Evolutionary conservation across 1,140 invertebrate genomes (phyloP).

Genomic region (Drosophila elegans): DNA sequence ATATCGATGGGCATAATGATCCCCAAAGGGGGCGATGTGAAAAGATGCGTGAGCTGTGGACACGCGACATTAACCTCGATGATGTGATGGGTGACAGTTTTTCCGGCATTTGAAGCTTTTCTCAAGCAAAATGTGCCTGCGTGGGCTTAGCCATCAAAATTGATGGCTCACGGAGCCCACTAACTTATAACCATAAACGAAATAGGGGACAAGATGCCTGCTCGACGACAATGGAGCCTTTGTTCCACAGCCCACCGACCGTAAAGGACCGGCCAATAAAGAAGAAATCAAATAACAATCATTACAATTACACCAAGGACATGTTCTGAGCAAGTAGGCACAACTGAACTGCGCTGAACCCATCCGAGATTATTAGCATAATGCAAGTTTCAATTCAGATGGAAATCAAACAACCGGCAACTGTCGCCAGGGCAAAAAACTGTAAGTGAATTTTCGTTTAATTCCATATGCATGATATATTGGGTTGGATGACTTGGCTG

Average conservation of each 20-base stretch:
- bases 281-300: constrained; percentile 45
- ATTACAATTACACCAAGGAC: constrained; percentile 35
- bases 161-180: constrained; percentile 40
- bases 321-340: constrained; percentile 3
- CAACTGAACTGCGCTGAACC: constrained; percentile 26
- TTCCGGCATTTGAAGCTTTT: constrained; percentile 27
- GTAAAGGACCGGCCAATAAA: constrained; percentile 40
- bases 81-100: constrained; percentile 49
- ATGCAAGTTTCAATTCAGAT: constrained; percentile 6
- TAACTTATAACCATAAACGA: constrained; percentile 50
- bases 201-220: constrained; percentile 1
- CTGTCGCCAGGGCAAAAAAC: constrained; percentile 29
- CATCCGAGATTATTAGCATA: constrained; percentile 37
- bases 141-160: constrained; percentile 33
- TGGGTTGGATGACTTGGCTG: constrained; percentile 12
- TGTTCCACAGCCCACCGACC: constrained; percentile 25
- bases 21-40: constrained; percentile 5
- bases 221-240: constrained; percentile 25
- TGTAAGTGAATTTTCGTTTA: constrained; percentile 45
- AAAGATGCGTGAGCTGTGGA: constrained; percentile 25
- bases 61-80: constrained; percentile 35
- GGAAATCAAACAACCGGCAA: constrained; percentile 7
- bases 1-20: constrained; percentile 9
- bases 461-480: constrained; percentile 20
- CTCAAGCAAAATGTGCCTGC: constrained; percentile 1